phyloP scores from a whole-genome alignment of 2,888 invertebrate species.

The Polyommatus iphigenia region DNA sequence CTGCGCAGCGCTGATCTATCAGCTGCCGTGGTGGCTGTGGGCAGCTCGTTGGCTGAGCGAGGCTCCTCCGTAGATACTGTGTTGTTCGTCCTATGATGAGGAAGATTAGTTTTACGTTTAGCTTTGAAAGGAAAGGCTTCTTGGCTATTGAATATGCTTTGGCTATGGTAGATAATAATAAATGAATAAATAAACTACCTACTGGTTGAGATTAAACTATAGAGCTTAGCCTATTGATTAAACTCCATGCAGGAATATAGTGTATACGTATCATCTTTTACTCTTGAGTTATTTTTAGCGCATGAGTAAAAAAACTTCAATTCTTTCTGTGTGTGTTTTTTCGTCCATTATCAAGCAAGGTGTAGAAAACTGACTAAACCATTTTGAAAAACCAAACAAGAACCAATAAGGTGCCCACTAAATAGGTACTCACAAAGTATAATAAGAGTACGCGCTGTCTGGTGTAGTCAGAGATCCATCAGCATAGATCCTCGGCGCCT shows the following conservation, averaged over 20 bases:
- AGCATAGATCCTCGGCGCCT: constrained; percentile 80
- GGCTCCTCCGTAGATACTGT: constrained; percentile 68
- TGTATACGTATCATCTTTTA: too few species aligned
- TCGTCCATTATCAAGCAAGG: too few species aligned
- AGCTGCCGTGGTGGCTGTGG: constrained; percentile 83
- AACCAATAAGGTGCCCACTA: background rate
- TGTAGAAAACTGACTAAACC: too few species aligned
- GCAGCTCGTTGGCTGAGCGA: constrained; percentile 79
- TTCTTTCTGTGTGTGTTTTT: too few species aligned
- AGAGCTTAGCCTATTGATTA: too few species aligned
- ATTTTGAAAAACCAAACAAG: background rate
- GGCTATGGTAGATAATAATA: too few species aligned
- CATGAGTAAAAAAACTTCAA: too few species aligned
- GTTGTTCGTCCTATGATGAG: constrained; percentile 53
- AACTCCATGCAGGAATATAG: too few species aligned
- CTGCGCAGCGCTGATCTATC: constrained; percentile 82
- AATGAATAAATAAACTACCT: too few species aligned
- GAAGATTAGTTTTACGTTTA: background rate
- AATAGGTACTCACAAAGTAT: constrained; percentile 64
- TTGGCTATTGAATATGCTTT: background rate
- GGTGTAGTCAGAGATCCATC: constrained; percentile 72
- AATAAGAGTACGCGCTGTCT: constrained; percentile 70
- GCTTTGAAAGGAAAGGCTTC: background rate
- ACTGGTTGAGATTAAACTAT: too few species aligned
- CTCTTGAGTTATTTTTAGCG: too few species aligned